Evolutionary conservation across 2,888 invertebrate genomes (phyloP).

Genomic region (Leptopterna dolabrata): DNA sequence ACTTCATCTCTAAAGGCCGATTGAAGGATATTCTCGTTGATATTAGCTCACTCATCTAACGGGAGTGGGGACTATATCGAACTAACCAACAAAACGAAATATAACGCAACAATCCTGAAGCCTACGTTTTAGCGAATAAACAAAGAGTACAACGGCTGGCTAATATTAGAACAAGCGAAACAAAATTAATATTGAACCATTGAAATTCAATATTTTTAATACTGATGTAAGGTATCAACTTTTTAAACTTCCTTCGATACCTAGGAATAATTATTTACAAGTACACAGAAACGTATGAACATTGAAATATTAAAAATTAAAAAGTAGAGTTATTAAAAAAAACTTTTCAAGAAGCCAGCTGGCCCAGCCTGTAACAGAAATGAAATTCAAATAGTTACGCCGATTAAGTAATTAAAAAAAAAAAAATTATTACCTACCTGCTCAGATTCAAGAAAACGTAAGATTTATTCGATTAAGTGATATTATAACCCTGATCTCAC

Average conservation of each 20-base stretch:
- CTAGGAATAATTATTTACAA: constrained; percentile 37
- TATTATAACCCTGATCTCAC: constrained; percentile 57
- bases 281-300: constrained; percentile 35
- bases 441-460: too few relatives aligned
- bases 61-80: constrained; percentile 29
- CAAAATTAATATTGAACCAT: constrained; percentile 19
- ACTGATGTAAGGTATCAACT: constrained; percentile 42
- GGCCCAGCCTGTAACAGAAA: constrained; percentile 79
- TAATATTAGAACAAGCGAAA: constrained; percentile 24
- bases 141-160: not conserved
- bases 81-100: constrained; percentile 5
- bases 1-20: constrained; percentile 54
- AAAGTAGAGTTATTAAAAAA: constrained; percentile 78
- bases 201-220: constrained; percentile 16
- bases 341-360: constrained; percentile 94
- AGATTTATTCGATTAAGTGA: too few relatives aligned
- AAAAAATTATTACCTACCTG: too few relatives aligned
- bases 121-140: constrained; percentile 5
- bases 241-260: not conserved
- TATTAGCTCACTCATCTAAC: constrained; percentile 45
- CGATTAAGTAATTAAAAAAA: not conserved
- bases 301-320: constrained; percentile 64
- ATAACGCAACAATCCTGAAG: not conserved
- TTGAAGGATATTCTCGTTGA: constrained; percentile 53
- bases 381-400: constrained; percentile 46